Evolutionary conservation across 2,888 invertebrate genomes (phyloP).

Genomic region (Tribolium freemani): DNA sequence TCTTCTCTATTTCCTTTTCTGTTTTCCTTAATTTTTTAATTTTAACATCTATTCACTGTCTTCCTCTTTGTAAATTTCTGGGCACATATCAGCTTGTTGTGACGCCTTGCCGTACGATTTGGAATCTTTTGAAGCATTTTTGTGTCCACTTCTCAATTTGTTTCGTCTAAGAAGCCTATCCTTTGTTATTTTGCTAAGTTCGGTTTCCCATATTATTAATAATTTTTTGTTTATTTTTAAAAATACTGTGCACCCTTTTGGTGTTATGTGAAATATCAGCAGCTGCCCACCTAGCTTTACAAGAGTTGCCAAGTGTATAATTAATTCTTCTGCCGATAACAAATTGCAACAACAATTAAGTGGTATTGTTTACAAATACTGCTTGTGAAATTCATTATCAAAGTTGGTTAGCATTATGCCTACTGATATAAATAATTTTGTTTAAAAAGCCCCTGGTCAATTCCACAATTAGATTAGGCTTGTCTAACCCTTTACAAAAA

Average conservation of each 20-base stretch:
- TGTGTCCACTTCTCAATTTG: not conserved
- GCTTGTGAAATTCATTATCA: not conserved
- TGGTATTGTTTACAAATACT: constrained; percentile 34
- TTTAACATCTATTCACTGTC: constrained; percentile 5
- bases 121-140: not conserved
- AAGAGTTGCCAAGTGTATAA: too few species aligned
- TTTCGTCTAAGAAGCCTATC: constrained; percentile 35
- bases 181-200: constrained; percentile 32
- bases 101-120: not conserved
- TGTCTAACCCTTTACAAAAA: not conserved
- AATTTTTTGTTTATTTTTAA: too few species aligned
- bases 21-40: constrained; percentile 6
- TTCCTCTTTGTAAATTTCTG: constrained; percentile 20
- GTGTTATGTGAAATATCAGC: too few species aligned
- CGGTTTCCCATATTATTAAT: too few species aligned
- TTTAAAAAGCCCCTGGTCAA: too few species aligned
- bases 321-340: too few species aligned
- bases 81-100: constrained; percentile 9
- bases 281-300: too few species aligned
- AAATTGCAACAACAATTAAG: too few species aligned
- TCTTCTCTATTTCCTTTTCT: not conserved
- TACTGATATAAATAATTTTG: too few species aligned
- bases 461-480: too few species aligned
- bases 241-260: too few species aligned
- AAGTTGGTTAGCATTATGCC: not conserved